Base-by-base conservation (phyloP, 2,113 vertebrate species). In the Vulpes vulpes region DNA sequence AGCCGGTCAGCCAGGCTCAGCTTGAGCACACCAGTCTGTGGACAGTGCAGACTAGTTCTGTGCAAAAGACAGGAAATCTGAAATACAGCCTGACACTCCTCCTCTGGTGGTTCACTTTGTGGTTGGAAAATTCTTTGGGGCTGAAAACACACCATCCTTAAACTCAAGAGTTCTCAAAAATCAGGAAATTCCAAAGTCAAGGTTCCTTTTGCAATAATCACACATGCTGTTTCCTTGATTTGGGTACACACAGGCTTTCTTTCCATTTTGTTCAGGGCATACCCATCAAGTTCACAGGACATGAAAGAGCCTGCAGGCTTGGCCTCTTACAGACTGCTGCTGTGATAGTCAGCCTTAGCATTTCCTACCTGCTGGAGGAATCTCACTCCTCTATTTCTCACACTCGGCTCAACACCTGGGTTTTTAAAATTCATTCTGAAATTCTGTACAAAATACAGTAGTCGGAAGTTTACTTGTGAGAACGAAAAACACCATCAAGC, bases 171-270 rank as follows among this genome's bases (percentile, higher is more conserved):
- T 87, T 97, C 79, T 90, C 83, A 96, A 97, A 90, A 90, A 91
- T 38, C 97, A 97, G 97, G 97, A 97, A 97, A 97, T 98, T 97
- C 96, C 97, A 96, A 86, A 96, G 96, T 49, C 96, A 97, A 97
- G 94, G 95, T 94, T 97, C 92, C 80, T 97, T 95, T 73, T 97
- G 94, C 85, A 95, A 74, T 92, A 59, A 95, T 93, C 83, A 17
- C 76, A 94, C 64, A 96, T 8, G 59, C 86, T 73, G n/a, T 95
- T 97, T 89, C 96, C 91, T 89, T 95, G 81, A 89, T 79, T 86
- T 64, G 91, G 78, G 82, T 23, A 67, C 79, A 94, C 43, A 51
- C 30, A 22, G 81, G 62, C 82, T 73, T 49, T 73, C 94, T 92
- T 89, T 74, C 95, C 86, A 64, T 82, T 95, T 82, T 49, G 84